These are phyloP conservation scores for Phyllostomus hastatus DNA, from an alignment of 2,113 vertebrate genomes.

Conservation along the genomic window DNA sequence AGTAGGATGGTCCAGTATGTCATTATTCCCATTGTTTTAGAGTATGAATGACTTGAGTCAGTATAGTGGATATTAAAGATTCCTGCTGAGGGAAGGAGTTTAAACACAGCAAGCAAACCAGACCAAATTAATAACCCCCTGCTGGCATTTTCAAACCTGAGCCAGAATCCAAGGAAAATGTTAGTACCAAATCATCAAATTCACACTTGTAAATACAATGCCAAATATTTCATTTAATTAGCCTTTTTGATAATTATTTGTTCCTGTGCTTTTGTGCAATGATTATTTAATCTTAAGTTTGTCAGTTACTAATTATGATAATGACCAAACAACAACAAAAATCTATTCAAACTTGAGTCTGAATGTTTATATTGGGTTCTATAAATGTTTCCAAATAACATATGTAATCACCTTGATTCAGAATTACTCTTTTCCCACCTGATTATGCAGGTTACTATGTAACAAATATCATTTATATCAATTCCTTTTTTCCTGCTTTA, in stretches of 20 bases:
- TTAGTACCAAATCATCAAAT: slow-evolving; percentile 18
- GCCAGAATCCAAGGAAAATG: slow-evolving; percentile 5
- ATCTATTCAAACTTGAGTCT: neutral
- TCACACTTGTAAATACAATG: slow-evolving; percentile 15
- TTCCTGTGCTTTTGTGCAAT: neutral
- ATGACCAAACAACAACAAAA: neutral
- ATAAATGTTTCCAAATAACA: neutral
- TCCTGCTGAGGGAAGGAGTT: slow-evolving; percentile 36
- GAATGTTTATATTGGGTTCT: neutral
- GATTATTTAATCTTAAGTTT: neutral
- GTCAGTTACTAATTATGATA: neutral
- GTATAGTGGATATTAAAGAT: neutral
- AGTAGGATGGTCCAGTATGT: neutral
- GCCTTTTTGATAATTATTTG: neutral
- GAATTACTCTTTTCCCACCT: neutral
- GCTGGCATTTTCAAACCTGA: slow-evolving; percentile 20
- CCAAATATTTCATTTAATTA: neutral
- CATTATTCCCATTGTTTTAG: slow-evolving; percentile 32
- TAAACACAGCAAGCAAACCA: neutral
- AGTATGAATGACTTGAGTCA: slow-evolving; percentile 39
- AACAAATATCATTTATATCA: neutral
- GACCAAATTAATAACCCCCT: neutral
- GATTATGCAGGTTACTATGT: neutral
- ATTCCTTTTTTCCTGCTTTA: neutral
- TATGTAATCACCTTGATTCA: neutral